phyloP scores from a whole-genome alignment of 2,113 vertebrate genomes.

The Sula dactylatra region DNA sequence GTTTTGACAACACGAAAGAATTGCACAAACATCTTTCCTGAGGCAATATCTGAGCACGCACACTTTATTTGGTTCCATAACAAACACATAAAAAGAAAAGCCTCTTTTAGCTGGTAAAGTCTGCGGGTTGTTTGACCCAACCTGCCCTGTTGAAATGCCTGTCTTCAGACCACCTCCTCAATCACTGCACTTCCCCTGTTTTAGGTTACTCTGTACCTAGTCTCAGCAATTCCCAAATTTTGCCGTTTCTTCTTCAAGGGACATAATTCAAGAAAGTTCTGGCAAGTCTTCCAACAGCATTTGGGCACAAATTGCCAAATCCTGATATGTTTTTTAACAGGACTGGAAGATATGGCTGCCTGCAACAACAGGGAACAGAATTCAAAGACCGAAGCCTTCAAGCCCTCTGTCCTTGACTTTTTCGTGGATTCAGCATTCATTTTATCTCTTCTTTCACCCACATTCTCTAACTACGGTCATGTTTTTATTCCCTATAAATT shows the following conservation, averaged over 20 bases:
- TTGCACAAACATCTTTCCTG: constrained; percentile 24
- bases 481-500: background rate
- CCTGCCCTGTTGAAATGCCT: background rate
- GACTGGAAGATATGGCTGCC: background rate
- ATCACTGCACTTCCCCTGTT: background rate
- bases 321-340: background rate
- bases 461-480: background rate
- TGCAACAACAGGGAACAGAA: background rate
- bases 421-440: background rate
- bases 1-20: constrained; percentile 42
- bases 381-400: background rate
- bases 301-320: background rate
- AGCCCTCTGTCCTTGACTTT: background rate
- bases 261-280: background rate
- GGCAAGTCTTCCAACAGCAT: background rate
- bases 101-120: background rate
- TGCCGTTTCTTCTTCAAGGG: background rate
- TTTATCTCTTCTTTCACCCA: background rate
- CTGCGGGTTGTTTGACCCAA: fast-evolving
- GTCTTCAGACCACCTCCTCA: background rate
- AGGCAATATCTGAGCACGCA: background rate
- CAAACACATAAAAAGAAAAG: background rate
- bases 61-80: constrained; percentile 1
- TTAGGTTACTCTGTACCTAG: background rate
- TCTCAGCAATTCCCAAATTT: background rate